These are phyloP conservation scores for Temnothorax nylanderi DNA, from an alignment of 1,140 invertebrate species.

Conservation along the genomic window DNA sequence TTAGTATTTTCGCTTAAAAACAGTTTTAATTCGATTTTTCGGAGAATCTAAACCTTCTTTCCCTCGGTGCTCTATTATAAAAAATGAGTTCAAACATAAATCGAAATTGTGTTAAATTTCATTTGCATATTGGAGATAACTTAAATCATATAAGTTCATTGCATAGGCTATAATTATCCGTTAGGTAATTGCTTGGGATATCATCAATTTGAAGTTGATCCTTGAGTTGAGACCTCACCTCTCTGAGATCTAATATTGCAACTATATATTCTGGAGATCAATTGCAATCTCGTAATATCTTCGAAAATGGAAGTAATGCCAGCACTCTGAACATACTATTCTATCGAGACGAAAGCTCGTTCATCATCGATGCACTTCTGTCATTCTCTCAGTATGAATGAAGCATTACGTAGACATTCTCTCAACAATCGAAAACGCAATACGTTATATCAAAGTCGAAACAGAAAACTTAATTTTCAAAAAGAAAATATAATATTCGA, in stretches of 20 bases:
- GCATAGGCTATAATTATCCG: neutral
- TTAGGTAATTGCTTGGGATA: conserved; percentile 10
- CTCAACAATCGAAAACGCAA: neutral
- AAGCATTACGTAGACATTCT: conserved; percentile 19
- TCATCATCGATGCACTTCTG: conserved; percentile 1
- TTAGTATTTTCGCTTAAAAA: neutral
- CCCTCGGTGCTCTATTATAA: neutral
- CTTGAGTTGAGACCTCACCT: no score
- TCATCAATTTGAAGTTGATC: conserved; percentile 25
- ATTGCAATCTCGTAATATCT: conserved; percentile 7
- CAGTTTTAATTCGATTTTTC: neutral
- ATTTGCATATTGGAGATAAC: neutral
- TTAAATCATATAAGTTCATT: neutral
- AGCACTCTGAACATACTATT: neutral
- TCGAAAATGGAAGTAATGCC: conserved; percentile 17
- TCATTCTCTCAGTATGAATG: conserved; percentile 9
- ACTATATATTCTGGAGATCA: conserved; percentile 1
- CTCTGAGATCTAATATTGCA: neutral
- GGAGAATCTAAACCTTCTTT: neutral
- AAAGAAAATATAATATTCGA: neutral
- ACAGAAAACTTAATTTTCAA: neutral
- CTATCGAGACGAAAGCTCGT: neutral
- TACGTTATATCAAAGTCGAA: neutral
- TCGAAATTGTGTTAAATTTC: neutral
- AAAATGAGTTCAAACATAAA: neutral